These are phyloP conservation scores for Chironomus striatipennis DNA, from an alignment of 1,140 invertebrate genomes.

Conservation along the genomic window DNA sequence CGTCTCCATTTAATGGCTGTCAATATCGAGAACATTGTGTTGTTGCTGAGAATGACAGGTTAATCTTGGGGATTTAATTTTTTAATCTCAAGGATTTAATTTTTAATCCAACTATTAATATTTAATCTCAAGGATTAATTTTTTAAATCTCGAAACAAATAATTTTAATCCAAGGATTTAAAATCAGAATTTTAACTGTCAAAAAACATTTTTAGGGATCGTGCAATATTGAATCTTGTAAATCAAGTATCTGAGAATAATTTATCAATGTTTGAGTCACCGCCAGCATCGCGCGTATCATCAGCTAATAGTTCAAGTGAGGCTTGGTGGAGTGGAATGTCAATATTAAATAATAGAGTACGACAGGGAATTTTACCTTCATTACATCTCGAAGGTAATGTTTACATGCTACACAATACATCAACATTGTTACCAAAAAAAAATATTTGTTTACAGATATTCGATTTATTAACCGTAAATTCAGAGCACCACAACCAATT, in stretches of 20 bases:
- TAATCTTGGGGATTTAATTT: too few species aligned
- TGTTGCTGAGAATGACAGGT: slow-evolving; percentile 35
- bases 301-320: slow-evolving; percentile 31
- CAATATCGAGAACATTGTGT: slow-evolving; percentile 39
- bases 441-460: too few species aligned
- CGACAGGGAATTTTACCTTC: slow-evolving; percentile 36
- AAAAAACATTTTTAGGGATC: slow-evolving; percentile 29
- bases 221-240: slow-evolving; percentile 36
- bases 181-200: too few species aligned
- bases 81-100: too few species aligned
- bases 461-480: neutral
- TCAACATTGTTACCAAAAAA: too few species aligned
- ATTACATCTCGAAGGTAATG: slow-evolving; percentile 36
- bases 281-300: slow-evolving; percentile 29
- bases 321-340: slow-evolving; percentile 35
- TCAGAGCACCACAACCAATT: neutral
- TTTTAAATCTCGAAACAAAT: too few species aligned
- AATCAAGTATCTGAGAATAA: slow-evolving; percentile 35
- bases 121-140: too few species aligned
- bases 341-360: slow-evolving; percentile 30
- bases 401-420: neutral
- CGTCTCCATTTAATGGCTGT: slow-evolving; percentile 32
- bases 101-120: too few species aligned
- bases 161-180: too few species aligned
- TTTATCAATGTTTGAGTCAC: slow-evolving; percentile 33